These are phyloP conservation scores for Butastur rufipennis DNA, from an alignment of 2,113 vertebrate species.

Conservation along the genomic window DNA sequence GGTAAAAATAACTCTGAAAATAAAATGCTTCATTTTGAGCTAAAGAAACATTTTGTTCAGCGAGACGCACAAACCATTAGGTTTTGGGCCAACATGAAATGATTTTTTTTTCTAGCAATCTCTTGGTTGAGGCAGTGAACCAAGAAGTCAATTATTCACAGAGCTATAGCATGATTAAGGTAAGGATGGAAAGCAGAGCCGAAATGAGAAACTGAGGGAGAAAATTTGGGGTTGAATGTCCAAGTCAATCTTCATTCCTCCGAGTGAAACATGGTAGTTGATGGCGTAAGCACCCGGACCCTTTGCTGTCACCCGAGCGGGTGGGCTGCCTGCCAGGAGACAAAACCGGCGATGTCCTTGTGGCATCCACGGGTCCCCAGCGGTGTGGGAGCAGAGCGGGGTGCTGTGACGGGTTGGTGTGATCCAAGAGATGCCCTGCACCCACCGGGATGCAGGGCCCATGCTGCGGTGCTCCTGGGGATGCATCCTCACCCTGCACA, in stretches of 20 bases:
- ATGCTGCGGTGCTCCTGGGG: not conserved
- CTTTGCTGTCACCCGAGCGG: accelerated
- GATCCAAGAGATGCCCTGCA: not conserved
- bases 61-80: not conserved
- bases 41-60: constrained; percentile 58
- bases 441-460: not conserved
- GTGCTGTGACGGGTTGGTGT: not conserved
- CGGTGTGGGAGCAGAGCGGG: not conserved
- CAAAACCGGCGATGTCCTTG: not conserved
- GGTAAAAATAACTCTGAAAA: constrained; percentile 33
- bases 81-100: constrained; percentile 38
- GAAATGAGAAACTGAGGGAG: not conserved
- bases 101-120: not conserved
- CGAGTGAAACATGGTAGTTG: not conserved
- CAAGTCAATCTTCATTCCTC: not conserved
- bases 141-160: constrained; percentile 50
- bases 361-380: not conserved
- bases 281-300: not conserved
- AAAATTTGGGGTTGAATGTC: not conserved
- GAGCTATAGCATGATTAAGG: constrained; percentile 41
- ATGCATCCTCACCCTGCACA: accelerated
- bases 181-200: constrained; percentile 9
- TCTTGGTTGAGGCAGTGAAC: constrained; percentile 60
- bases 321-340: not conserved
- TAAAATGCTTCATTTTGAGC: constrained; percentile 33